Evolutionary conservation across 2,888 invertebrate genomes (phyloP).

Genomic region (Amiota mariae): DNA sequence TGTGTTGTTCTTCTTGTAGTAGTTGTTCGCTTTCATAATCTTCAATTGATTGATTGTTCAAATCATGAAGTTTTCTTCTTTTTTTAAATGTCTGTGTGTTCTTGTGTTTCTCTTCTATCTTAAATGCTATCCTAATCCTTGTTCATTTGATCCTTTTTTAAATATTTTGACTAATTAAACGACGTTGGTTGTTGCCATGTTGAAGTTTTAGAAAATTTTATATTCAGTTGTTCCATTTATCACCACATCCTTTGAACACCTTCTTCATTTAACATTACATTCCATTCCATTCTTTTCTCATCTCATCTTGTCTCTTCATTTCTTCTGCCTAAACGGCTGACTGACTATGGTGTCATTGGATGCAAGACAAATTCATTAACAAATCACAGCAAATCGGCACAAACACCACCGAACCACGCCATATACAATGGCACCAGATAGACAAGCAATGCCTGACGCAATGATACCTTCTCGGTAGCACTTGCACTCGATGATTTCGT

Average conservation of each 20-base stretch:
- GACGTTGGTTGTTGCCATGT: too few relatives aligned
- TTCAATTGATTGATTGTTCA: slow-evolving; percentile 9
- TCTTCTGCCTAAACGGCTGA: too few relatives aligned
- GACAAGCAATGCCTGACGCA: slow-evolving; percentile 76
- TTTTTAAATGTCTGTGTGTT: not conserved
- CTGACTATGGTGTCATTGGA: too few relatives aligned
- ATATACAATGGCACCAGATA: slow-evolving; percentile 88
- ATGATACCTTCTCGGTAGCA: slow-evolving; percentile 59
- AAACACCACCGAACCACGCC: slow-evolving; percentile 87
- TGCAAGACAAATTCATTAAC: slow-evolving; percentile 39
- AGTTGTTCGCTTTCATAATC: not conserved
- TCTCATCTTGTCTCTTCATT: too few relatives aligned
- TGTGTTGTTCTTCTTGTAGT: not conserved
- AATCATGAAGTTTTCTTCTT: not conserved
- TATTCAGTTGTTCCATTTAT: too few relatives aligned
- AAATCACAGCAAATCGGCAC: slow-evolving; percentile 88
- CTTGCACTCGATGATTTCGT: slow-evolving; percentile 47
- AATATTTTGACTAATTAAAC: too few relatives aligned
- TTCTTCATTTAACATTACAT: too few relatives aligned
- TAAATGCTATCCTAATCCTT: too few relatives aligned
- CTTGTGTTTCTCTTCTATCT: not conserved
- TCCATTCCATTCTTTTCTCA: too few relatives aligned
- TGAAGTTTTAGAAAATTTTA: too few relatives aligned
- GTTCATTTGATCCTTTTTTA: too few relatives aligned
- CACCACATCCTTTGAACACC: too few relatives aligned